A percentile compares a stretch with the other conserved stretches of the same genome.
Conservation (phyloP, 1,140 invertebrate species). For the Drosophila simulans region DNA sequence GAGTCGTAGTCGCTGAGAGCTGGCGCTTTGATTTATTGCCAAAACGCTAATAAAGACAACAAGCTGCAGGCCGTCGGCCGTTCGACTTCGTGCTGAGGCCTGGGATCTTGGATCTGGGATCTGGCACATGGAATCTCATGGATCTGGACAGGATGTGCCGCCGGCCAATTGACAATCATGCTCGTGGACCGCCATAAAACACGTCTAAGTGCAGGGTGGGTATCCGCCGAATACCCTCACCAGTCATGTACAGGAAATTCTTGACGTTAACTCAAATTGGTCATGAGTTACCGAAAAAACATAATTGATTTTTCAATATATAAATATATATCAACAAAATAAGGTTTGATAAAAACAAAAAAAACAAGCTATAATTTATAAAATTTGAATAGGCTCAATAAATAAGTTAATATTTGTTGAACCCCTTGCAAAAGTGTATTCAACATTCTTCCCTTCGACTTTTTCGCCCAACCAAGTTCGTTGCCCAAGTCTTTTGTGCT, state of each 20-base stretch:
- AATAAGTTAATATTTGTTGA: too few relatives aligned
- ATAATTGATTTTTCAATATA: not conserved
- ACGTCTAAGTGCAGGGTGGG: slow-evolving; percentile 1
- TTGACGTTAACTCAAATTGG: not conserved
- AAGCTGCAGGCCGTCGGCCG: slow-evolving; percentile 68
- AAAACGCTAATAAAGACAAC: slow-evolving; percentile 78
- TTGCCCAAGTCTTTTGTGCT: slow-evolving; percentile 65
- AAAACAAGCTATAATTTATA: too few relatives aligned
- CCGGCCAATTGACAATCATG: slow-evolving; percentile 67
- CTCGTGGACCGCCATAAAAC: slow-evolving; percentile 34
- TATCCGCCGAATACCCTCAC: slow-evolving; percentile 18
- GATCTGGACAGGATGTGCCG: slow-evolving; percentile 70
- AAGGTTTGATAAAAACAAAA: too few relatives aligned
- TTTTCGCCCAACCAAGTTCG: slow-evolving; percentile 15
- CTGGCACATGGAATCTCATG: slow-evolving; percentile 27
- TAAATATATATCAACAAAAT: not conserved
- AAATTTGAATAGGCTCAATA: too few relatives aligned
- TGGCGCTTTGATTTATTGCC: slow-evolving; percentile 79
- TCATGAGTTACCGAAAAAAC: not conserved
- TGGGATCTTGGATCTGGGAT: slow-evolving; percentile 25
- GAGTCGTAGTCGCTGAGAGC: slow-evolving; percentile 49
- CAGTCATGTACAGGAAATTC: not conserved
- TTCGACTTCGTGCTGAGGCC: slow-evolving; percentile 23
- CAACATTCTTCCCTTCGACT: not conserved
- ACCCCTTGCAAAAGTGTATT: slow-evolving; percentile 4